These are phyloP conservation scores for Gastracanthus pulcherrimus DNA, from an alignment of 2,888 invertebrate genomes.

Conservation along the genomic window DNA sequence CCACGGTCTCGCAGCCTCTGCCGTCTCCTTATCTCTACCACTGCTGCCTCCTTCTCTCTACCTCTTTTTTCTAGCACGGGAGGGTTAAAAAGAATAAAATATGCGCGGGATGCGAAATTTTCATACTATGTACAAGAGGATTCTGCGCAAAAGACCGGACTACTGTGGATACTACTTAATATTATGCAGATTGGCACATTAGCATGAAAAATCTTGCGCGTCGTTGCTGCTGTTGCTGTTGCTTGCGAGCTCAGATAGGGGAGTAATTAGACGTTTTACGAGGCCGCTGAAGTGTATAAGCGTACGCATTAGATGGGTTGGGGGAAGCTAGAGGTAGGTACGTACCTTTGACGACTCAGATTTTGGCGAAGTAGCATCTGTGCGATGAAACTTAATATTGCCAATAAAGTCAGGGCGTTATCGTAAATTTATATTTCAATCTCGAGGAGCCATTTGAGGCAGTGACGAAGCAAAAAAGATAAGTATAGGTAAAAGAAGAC, in stretches of 20 bases:
- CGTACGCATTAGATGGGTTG: too few species aligned
- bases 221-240: background rate
- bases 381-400: conserved; percentile 54
- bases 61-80: too few species aligned
- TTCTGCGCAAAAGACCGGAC: conserved; percentile 5
- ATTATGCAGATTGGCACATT: conserved; percentile 54
- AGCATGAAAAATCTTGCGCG: conserved; percentile 53
- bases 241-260: conserved; percentile 15
- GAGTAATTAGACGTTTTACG: conserved; percentile 58
- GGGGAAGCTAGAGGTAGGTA: too few species aligned
- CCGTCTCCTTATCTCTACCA: too few species aligned
- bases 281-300: conserved; percentile 42
- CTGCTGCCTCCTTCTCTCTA: too few species aligned
- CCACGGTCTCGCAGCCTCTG: too few species aligned
- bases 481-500: too few species aligned
- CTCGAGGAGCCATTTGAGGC: conserved; percentile 1
- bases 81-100: too few species aligned
- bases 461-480: background rate
- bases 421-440: conserved; percentile 56
- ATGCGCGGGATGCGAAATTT: too few species aligned
- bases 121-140: background rate
- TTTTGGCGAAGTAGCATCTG: too few species aligned
- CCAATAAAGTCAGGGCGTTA: conserved; percentile 46
- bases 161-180: conserved; percentile 52
- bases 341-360: too few species aligned